phyloP scores from a whole-genome alignment of 2,888 invertebrate genomes.

The Luperina testacea region DNA sequence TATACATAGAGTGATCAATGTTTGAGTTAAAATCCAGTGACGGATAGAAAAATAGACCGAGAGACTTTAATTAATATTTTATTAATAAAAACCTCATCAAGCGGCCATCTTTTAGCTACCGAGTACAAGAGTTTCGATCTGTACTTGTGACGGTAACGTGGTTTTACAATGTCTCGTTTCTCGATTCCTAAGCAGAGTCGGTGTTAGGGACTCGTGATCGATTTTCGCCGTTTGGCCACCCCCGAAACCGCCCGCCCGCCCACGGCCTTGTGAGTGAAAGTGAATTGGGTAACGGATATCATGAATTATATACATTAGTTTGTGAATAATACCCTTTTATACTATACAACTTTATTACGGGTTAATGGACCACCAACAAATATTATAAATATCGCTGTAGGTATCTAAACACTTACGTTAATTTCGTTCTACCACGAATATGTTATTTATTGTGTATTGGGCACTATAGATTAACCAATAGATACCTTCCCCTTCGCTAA shows the following conservation, averaged over 20 bases:
- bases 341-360: constrained; percentile 8
- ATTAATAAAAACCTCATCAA: not conserved
- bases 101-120: not conserved
- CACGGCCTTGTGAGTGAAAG: constrained; percentile 31
- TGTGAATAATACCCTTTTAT: constrained; percentile 12
- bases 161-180: constrained; percentile 24
- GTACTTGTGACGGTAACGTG: not conserved
- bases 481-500: no score
- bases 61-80: no score
- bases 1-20: not conserved
- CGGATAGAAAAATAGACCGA: not conserved
- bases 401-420: not conserved
- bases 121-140: not conserved
- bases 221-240: constrained; percentile 63
- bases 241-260: constrained; percentile 35
- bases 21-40: not conserved
- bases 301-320: constrained; percentile 53
- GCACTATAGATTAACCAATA: not conserved
- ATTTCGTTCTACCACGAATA: not conserved
- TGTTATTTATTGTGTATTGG: not conserved
- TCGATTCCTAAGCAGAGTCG: constrained; percentile 29
- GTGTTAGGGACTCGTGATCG: constrained; percentile 63
- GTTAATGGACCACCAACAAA: not conserved
- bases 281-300: constrained; percentile 44
- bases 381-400: not conserved